These are phyloP conservation scores for Anguilla pacifica DNA, from an alignment of 2,797 vertebrate genomes.

Conservation along the genomic window DNA sequence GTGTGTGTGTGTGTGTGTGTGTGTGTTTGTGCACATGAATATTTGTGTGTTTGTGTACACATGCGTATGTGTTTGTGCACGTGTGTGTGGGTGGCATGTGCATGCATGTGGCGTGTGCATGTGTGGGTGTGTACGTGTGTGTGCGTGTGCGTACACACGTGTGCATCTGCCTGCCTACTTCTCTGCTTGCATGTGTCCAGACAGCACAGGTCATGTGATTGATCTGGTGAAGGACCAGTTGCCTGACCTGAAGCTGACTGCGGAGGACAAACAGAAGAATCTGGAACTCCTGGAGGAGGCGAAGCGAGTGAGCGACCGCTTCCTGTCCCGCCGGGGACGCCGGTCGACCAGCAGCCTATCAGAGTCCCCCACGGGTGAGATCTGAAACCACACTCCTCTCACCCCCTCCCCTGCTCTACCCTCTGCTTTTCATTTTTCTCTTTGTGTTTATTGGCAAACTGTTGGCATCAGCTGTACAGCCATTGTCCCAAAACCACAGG, in stretches of 20 bases:
- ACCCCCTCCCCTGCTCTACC: not conserved
- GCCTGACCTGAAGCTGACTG: conserved; percentile 88
- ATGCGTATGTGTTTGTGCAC: not conserved
- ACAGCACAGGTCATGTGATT: conserved; percentile 85
- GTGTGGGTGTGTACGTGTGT: conserved; percentile 1
- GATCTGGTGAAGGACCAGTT: conserved; percentile 90
- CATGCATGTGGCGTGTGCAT: conserved; percentile 31
- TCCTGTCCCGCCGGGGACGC: conserved; percentile 87
- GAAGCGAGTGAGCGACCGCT: conserved; percentile 91
- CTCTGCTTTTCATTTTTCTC: not conserved
- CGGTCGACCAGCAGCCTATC: conserved; percentile 85
- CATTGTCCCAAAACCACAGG: not conserved
- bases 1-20: not conserved
- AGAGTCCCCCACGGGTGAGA: conserved; percentile 84
- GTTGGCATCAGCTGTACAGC: not conserved
- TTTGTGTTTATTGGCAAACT: not conserved
- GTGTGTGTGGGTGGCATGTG: not conserved
- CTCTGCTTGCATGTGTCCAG: conserved; percentile 59
- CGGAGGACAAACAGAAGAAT: conserved; percentile 93
- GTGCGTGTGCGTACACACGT: conserved; percentile 11
- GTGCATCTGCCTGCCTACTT: not conserved
- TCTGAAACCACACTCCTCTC: not conserved
- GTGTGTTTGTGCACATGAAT: no score
- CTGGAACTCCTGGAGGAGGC: conserved; percentile 93
- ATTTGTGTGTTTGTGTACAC: not conserved